Conservation (phyloP, 2,113 vertebrate species). For the Oostethus manadensis region DNA sequence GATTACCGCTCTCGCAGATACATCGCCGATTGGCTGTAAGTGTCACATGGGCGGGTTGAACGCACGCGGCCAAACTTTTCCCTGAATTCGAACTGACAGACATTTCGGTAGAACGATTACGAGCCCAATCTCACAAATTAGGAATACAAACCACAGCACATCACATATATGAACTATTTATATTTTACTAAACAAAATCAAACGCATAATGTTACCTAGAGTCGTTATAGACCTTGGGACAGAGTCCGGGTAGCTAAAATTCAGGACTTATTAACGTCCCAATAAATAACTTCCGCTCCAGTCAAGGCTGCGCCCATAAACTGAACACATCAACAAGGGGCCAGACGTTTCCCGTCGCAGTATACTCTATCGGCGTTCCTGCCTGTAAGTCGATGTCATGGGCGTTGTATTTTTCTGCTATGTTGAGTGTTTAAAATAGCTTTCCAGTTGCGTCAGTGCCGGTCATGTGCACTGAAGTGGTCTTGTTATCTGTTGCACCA, state of each 20-base stretch:
- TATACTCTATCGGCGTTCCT: too few species aligned
- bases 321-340: background rate
- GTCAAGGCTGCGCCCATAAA: conserved; percentile 6
- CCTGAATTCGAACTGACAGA: background rate
- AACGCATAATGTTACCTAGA: too few species aligned
- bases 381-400: too few species aligned
- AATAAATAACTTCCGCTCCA: conserved; percentile 32
- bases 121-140: background rate
- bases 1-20: conserved; percentile 36
- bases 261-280: background rate
- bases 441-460: too few species aligned
- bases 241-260: conserved; percentile 15
- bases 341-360: too few species aligned
- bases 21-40: conserved; percentile 43
- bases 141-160: background rate
- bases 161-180: background rate
- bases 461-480: too few species aligned
- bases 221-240: background rate
- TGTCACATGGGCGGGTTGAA: background rate
- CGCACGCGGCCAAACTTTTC: fast-evolving
- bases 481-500: too few species aligned
- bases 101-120: fast-evolving
- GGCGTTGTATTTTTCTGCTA: too few species aligned
- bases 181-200: background rate
- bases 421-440: too few species aligned